phyloP scores from a whole-genome alignment of 2,888 invertebrate genomes.

The Tetragonula carbonaria region DNA sequence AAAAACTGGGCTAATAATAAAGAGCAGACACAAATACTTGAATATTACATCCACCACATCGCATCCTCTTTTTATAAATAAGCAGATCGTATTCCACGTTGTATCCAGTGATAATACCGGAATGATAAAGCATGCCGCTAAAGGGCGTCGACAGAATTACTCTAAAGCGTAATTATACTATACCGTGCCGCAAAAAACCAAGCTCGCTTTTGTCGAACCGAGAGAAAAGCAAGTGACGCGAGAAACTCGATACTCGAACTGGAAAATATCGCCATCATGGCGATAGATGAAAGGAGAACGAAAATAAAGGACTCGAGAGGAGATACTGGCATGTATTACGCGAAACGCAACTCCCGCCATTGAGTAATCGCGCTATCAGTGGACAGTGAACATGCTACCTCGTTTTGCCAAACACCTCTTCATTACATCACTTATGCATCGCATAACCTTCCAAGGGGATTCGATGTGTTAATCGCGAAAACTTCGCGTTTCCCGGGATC shows the following conservation, averaged over 20 bases:
- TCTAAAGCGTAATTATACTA: constrained; percentile 32
- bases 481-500: constrained; percentile 32
- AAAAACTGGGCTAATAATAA: constrained; percentile 19
- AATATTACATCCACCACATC: not conserved
- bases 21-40: constrained; percentile 18
- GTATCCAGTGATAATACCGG: constrained; percentile 3
- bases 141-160: constrained; percentile 28
- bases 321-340: not conserved
- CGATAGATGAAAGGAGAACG: not conserved
- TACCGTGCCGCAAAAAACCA: constrained; percentile 10
- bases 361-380: constrained; percentile 34
- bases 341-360: constrained; percentile 18
- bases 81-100: constrained; percentile 2
- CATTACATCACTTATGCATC: constrained; percentile 43
- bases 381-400: constrained; percentile 12
- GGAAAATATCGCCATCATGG: constrained; percentile 31
- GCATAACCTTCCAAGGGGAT: constrained; percentile 49
- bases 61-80: constrained; percentile 22
- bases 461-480: constrained; percentile 52
- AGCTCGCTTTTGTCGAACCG: constrained; percentile 22
- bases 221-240: not conserved
- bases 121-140: constrained; percentile 11
- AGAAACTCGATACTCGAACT: constrained; percentile 38
- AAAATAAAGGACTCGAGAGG: too few species aligned
- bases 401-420: constrained; percentile 45